Percentiles rank a stretch among this genome's conserved stretches.
Conservation (phyloP, 2,888 invertebrate genomes). For the Axea sp. region DNA sequence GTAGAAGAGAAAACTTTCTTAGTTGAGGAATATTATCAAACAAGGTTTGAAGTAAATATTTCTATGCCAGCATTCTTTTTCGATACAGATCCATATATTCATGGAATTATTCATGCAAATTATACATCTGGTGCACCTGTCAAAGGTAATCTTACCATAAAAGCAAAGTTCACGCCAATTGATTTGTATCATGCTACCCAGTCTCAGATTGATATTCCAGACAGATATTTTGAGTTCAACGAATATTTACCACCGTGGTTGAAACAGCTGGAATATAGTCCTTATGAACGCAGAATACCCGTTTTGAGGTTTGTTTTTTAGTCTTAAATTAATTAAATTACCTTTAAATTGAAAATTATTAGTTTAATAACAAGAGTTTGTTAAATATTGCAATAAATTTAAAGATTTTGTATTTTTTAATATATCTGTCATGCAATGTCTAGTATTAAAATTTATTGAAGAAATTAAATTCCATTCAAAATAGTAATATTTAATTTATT, state of each 20-base stretch:
- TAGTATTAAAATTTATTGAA: no score
- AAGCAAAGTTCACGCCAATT: slow-evolving; percentile 87
- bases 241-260: slow-evolving; percentile 92
- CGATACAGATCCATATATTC: slow-evolving; percentile 90
- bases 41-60: slow-evolving; percentile 96
- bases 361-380: no score
- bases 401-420: not conserved
- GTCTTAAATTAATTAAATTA: no score
- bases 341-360: no score
- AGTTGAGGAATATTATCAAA: slow-evolving; percentile 97
- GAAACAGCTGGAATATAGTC: slow-evolving; percentile 80
- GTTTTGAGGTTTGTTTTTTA: slow-evolving; percentile 79
- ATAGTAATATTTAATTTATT: not conserved
- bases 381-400: no score
- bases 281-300: slow-evolving; percentile 83
- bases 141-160: slow-evolving; percentile 91
- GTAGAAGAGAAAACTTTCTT: slow-evolving; percentile 91
- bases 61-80: slow-evolving; percentile 97
- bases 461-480: no score
- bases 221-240: slow-evolving; percentile 88
- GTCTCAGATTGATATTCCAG: slow-evolving; percentile 80
- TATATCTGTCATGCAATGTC: no score
- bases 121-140: slow-evolving; percentile 97
- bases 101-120: slow-evolving; percentile 95
- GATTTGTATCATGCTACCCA: slow-evolving; percentile 68